A percentile compares a stretch with the other conserved stretches of the same genome.
Conservation (phyloP, 2,797 vertebrate genomes). For the Rousettus madagascariensis region DNA sequence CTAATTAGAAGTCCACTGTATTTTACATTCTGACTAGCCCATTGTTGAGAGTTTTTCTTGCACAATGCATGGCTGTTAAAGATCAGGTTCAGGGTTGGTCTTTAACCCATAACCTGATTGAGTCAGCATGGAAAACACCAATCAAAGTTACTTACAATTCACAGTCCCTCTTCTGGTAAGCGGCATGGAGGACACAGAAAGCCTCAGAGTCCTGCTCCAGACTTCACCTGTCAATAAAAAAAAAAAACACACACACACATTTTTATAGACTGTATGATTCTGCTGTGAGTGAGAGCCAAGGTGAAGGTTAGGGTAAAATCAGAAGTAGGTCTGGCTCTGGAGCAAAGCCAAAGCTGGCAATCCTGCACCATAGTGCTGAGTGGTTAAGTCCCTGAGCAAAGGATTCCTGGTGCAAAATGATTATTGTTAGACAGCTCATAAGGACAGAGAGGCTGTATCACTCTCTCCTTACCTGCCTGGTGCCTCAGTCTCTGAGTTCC, state of each 20-base stretch:
- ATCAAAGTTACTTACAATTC: conserved; percentile 77
- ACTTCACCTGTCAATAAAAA: conserved; percentile 69
- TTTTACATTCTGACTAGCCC: conserved; percentile 41
- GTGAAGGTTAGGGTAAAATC: background rate
- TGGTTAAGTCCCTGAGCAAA: background rate
- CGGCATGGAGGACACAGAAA: conserved; percentile 58
- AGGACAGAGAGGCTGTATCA: background rate
- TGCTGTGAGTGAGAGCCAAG: background rate
- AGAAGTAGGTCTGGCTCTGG: background rate
- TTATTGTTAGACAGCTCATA: background rate
- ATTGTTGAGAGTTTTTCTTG: background rate
- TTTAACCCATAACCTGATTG: conserved; percentile 56
- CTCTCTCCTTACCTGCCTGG: background rate
- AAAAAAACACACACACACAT: background rate
- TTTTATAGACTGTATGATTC: conserved; percentile 2
- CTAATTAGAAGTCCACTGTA: conserved; percentile 49
- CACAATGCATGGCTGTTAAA: background rate
- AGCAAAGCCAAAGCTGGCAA: background rate
- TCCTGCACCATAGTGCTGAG: background rate
- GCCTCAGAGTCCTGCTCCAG: conserved; percentile 59
- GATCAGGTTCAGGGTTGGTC: conserved; percentile 36
- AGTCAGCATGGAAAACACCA: conserved; percentile 15
- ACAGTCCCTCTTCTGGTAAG: conserved; percentile 58
- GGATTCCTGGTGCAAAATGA: background rate
- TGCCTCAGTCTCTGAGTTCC: background rate